These are phyloP conservation scores for Gymnocephalus cernua DNA, from an alignment of 2,113 vertebrate species.

Conservation along the genomic window DNA sequence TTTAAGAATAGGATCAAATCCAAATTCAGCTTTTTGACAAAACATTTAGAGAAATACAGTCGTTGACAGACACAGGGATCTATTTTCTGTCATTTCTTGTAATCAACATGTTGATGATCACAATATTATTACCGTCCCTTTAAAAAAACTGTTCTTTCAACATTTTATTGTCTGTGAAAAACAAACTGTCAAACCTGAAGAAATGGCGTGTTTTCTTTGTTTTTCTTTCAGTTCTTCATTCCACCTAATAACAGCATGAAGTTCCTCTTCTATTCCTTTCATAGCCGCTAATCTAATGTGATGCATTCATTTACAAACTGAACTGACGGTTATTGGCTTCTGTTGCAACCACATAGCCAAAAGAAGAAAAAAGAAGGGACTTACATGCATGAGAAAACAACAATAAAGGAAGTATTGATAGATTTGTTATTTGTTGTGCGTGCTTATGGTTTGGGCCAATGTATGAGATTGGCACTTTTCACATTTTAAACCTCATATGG, in stretches of 20 bases:
- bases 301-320: background rate
- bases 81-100: background rate
- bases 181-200: background rate
- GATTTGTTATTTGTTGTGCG: background rate
- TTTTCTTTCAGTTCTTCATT: conserved; percentile 34
- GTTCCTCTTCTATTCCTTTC: conserved; percentile 1
- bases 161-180: background rate
- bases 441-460: background rate
- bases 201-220: background rate
- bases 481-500: background rate
- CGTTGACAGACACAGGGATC: background rate
- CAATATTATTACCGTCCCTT: background rate
- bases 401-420: background rate
- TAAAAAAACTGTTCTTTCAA: background rate
- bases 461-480: background rate
- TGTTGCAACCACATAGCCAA: background rate
- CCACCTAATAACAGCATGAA: background rate
- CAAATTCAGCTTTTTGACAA: background rate
- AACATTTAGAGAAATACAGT: background rate
- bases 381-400: background rate
- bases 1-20: background rate
- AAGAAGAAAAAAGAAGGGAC: background rate
- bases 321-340: background rate
- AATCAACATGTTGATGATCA: background rate
- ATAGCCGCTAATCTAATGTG: background rate